Evolutionary conservation across 2,797 vertebrate species (phyloP).

Genomic region (Kryptolebias ocellatus): DNA sequence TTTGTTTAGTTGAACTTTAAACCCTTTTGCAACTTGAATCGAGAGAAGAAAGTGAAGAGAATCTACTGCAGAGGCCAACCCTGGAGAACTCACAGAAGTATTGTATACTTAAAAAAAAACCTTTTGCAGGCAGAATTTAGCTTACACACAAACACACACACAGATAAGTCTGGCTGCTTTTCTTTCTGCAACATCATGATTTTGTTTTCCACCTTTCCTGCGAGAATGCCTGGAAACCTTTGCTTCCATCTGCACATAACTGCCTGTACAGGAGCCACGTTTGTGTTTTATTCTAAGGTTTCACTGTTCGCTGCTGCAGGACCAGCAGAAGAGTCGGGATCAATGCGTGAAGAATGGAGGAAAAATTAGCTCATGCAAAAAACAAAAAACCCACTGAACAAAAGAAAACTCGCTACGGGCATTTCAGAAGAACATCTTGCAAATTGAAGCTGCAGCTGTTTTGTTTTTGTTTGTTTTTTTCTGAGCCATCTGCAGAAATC

Average conservation of each 20-base stretch:
- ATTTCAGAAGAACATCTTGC: slow-evolving; percentile 4
- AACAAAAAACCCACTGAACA: slow-evolving; percentile 14
- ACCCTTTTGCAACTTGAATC: too few species aligned
- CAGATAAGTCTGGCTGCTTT: slow-evolving; percentile 13
- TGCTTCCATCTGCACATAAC: slow-evolving; percentile 30
- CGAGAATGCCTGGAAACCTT: slow-evolving; percentile 40
- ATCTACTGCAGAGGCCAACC: too few species aligned
- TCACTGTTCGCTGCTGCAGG: slow-evolving; percentile 28
- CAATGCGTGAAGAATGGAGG: slow-evolving; percentile 39
- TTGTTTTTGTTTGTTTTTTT: background rate
- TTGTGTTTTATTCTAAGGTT: slow-evolving; percentile 23
- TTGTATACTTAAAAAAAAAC: too few species aligned
- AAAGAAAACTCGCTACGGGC: background rate
- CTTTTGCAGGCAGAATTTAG: background rate
- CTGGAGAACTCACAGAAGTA: too few species aligned
- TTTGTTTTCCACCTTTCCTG: slow-evolving; percentile 46
- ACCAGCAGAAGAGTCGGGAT: slow-evolving; percentile 13
- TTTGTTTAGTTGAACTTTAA: too few species aligned
- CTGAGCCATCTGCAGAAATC: background rate
- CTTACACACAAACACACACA: background rate
- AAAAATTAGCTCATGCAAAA: slow-evolving; percentile 22
- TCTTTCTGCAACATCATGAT: slow-evolving; percentile 50
- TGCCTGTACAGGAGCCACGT: slow-evolving; percentile 25
- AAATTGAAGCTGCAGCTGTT: slow-evolving; percentile 15
- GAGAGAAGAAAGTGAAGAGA: too few species aligned